Percentiles rank a stretch among this genome's conserved stretches.
These are phyloP conservation scores for Nerophis ophidion DNA, from an alignment of 2,113 vertebrate genomes.

Conservation along the genomic window DNA sequence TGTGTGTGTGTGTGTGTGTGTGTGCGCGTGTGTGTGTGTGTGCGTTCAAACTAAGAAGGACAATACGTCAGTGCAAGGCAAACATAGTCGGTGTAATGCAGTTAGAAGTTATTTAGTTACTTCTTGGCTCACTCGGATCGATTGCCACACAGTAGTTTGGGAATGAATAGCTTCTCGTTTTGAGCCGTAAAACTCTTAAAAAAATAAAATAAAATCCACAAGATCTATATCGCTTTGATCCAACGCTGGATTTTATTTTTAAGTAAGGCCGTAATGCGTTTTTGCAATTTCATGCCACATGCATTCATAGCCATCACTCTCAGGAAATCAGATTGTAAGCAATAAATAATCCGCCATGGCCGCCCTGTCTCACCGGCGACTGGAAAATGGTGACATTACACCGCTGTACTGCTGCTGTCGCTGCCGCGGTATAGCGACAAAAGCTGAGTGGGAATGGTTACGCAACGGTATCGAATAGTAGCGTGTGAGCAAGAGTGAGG, in stretches of 20 bases:
- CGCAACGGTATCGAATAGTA: conserved; percentile 16
- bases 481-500: neutral
- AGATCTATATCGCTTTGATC: neutral
- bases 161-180: no score
- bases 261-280: neutral
- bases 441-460: neutral
- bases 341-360: neutral
- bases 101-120: conserved; percentile 51
- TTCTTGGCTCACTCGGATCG: conserved; percentile 54
- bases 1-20: conserved; percentile 21
- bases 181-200: conserved; percentile 35
- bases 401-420: conserved; percentile 5
- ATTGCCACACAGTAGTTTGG: conserved; percentile 43
- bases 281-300: neutral
- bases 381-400: neutral
- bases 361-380: no score
- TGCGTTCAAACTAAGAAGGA: conserved; percentile 3
- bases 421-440: neutral
- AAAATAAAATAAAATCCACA: neutral
- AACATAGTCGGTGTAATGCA: conserved; percentile 36
- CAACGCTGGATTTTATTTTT: neutral
- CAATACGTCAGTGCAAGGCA: conserved; percentile 31
- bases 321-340: neutral
- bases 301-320: neutral
- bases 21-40: conserved; percentile 33